Evolutionary conservation across 2,797 vertebrate genomes (phyloP).

Genomic region (Sphenodon punctatus): DNA sequence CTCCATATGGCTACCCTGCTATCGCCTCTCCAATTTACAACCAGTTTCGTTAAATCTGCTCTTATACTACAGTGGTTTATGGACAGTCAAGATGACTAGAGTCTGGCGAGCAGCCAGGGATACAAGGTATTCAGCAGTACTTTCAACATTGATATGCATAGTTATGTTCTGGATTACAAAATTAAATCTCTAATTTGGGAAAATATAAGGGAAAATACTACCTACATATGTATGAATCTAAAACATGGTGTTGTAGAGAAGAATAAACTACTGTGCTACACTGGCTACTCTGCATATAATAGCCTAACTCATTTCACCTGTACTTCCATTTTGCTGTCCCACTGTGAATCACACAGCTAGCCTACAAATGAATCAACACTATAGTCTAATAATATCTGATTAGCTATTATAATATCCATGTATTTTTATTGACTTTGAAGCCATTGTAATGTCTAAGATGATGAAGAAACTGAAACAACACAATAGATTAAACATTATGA

Average conservation of each 20-base stretch:
- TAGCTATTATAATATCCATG: not conserved
- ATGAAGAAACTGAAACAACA: not conserved
- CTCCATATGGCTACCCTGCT: too few relatives aligned
- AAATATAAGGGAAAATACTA: not conserved
- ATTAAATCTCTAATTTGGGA: not conserved
- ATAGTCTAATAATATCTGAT: not conserved
- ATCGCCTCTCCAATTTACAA: too few relatives aligned
- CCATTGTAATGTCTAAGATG: slow-evolving; percentile 4
- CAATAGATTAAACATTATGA: not conserved
- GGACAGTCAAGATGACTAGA: too few relatives aligned
- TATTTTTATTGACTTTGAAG: not conserved
- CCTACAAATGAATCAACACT: not conserved
- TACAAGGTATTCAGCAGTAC: not conserved
- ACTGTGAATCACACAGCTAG: slow-evolving; percentile 15
- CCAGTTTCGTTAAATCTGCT: too few relatives aligned
- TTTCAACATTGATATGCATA: not conserved
- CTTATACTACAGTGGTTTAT: too few relatives aligned
- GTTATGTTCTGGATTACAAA: not conserved
- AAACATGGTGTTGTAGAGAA: not conserved
- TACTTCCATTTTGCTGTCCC: not conserved
- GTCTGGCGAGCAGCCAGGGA: too few relatives aligned
- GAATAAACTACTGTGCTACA: not conserved
- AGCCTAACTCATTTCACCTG: not conserved
- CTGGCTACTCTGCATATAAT: not conserved
- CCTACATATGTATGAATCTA: not conserved